Evolutionary conservation across 2,113 vertebrate species (phyloP).

Genomic region (Baryphthengus martii): DNA sequence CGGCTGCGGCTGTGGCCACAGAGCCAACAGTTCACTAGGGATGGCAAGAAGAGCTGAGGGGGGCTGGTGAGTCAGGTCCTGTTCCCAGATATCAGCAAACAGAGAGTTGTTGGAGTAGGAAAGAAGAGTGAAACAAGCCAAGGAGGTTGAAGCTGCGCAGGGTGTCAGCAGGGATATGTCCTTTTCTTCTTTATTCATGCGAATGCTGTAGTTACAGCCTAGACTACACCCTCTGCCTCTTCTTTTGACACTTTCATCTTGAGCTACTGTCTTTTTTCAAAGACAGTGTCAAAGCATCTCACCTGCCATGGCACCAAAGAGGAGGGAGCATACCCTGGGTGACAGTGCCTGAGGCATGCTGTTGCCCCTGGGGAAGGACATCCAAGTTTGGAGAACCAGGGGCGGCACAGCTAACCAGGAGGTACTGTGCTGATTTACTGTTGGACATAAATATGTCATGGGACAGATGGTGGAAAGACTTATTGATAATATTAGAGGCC

Average conservation of each 20-base stretch:
- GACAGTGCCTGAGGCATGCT: background rate
- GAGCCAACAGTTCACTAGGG: background rate
- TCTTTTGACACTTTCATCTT: background rate
- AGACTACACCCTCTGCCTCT: background rate
- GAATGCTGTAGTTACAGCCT: background rate
- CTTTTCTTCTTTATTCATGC: background rate
- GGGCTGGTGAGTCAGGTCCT: background rate
- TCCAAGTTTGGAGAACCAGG: background rate
- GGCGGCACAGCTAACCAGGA: background rate
- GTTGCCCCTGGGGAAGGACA: background rate
- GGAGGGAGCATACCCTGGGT: background rate
- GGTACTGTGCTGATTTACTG: background rate
- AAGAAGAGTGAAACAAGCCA: background rate
- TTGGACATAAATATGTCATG: background rate
- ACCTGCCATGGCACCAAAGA: background rate
- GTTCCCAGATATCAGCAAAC: background rate
- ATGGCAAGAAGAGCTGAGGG: background rate
- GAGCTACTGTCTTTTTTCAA: background rate
- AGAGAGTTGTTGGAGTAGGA: background rate
- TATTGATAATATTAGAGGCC: background rate
- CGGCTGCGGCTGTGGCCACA: rapidly evolving
- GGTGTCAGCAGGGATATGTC: background rate
- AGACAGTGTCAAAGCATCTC: background rate
- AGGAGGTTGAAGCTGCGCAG: background rate
- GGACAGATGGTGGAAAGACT: background rate